Base-by-base conservation (phyloP, 2,797 vertebrate species). In the Buceros bicornis region DNA sequence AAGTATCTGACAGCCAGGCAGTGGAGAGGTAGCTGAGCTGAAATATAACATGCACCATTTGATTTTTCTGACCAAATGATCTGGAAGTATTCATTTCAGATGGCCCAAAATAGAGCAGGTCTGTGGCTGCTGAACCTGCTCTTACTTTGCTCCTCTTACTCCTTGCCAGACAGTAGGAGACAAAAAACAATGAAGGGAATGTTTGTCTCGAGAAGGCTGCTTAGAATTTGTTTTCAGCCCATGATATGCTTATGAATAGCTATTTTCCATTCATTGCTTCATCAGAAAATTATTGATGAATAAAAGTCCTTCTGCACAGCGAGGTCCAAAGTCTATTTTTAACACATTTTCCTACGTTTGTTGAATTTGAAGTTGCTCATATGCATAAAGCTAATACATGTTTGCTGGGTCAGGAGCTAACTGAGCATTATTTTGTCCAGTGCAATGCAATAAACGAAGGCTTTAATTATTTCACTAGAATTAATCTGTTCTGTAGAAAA, bases 401-500 rank as follows among this genome's bases (percentile, higher is more conserved):
- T 91, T 89, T 79, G 19, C 40, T 66, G 51, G 70, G 28, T 48
- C 25, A 60, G 57, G 18, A 67, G n/a, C 17, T 73, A 79, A 53
- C 4, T 51, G 18, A 76, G 4, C 12, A 21, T 82, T 71, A 45
- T 65, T 89, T 84, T 93, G 51, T 85, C 18, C 15, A n/a, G 2
- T 40, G 16, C 11, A 70, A 57, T 45, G 29, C 33, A 85, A 82
- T 62, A 82, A 87, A 82, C 42, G 8, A 81, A 78, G 4, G 1
- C 10, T 87, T 87, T 62, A 89, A 81, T 85, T 89, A 93, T 73
- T 89, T 86, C 90, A 42, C 24, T 67, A 31, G 22, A 77, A 81
- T 72, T 79, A 91, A 73, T 87, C 31, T 79, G 15, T 45, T 50
- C 22, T n/a, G 7, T 71, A 83, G 77, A 62, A 93, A 65, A 82